Conservation (phyloP, 2,797 vertebrate species). For the Peromyscus nudipes region DNA sequence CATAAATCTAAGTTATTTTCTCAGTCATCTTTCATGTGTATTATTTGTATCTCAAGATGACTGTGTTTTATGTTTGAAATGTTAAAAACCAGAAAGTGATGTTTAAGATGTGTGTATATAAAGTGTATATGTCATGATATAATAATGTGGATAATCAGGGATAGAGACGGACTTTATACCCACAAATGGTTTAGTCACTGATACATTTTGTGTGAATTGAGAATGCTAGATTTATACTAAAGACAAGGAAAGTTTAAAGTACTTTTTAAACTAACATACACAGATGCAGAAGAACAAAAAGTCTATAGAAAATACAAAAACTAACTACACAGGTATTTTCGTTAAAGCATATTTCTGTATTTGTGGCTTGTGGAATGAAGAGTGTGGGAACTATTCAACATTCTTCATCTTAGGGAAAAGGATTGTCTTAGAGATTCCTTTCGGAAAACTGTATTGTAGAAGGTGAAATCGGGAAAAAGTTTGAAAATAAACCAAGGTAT, state of each 20-base stretch:
- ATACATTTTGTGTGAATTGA: background rate
- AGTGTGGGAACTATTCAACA: slow-evolving; percentile 16
- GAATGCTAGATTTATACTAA: background rate
- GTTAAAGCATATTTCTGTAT: background rate
- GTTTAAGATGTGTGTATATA: background rate
- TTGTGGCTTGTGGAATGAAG: slow-evolving; percentile 4
- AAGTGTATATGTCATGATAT: background rate
- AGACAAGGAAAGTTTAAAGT: background rate
- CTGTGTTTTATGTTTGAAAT: background rate
- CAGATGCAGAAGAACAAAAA: background rate
- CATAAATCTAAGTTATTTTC: background rate
- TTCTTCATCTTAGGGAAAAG: slow-evolving; percentile 15
- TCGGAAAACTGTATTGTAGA: slow-evolving; percentile 13
- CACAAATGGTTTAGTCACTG: background rate
- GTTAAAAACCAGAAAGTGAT: background rate
- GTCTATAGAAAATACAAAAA: background rate
- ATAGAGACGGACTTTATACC: background rate
- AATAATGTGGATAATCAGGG: background rate
- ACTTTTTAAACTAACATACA: background rate
- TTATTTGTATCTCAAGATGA: background rate
- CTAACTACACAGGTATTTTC: background rate
- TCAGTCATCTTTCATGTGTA: background rate
- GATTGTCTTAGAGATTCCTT: slow-evolving; percentile 35
- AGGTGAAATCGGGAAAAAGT: slow-evolving; percentile 26
- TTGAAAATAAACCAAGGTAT: slow-evolving; percentile 14